phyloP scores from a whole-genome alignment of 2,888 invertebrate species.

The Scaptomyza tumidula region DNA sequence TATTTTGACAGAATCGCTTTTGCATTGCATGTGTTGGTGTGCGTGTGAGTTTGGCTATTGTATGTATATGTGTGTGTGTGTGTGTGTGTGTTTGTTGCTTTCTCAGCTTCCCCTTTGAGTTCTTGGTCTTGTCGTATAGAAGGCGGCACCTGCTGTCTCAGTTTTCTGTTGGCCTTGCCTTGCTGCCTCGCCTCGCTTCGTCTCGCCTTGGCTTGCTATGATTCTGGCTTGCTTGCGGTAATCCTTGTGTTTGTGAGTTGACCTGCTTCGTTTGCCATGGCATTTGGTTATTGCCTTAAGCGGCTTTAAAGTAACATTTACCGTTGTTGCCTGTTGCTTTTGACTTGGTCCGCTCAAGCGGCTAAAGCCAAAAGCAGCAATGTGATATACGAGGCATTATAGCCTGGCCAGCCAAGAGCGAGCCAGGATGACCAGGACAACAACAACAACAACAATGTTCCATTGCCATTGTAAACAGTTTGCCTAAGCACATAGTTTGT shows the following conservation, averaged over 20 bases:
- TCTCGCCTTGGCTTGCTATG: not conserved
- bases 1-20: conserved; percentile 80
- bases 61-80: conserved; percentile 21
- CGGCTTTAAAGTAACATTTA: conserved; percentile 73
- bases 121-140: conserved; percentile 42
- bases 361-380: conserved; percentile 32
- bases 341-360: conserved; percentile 42
- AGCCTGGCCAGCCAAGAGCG: conserved; percentile 9
- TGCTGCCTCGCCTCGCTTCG: not conserved
- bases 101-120: conserved; percentile 4
- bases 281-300: conserved; percentile 76
- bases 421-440: not conserved
- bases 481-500: conserved; percentile 70
- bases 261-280: conserved; percentile 77
- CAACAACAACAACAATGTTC: conserved; percentile 15
- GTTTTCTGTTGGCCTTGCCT: conserved; percentile 18
- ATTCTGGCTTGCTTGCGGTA: conserved; percentile 48
- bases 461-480: conserved; percentile 61
- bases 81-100: conserved; percentile 28
- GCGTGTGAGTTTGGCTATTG: conserved; percentile 39
- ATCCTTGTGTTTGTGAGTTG: conserved; percentile 76
- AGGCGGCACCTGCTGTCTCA: conserved; percentile 52
- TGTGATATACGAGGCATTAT: conserved; percentile 51
- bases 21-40: conserved; percentile 67
- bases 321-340: conserved; percentile 57